These are phyloP conservation scores for Siniperca knerii DNA, from an alignment of 2,113 vertebrate species.

Conservation along the genomic window DNA sequence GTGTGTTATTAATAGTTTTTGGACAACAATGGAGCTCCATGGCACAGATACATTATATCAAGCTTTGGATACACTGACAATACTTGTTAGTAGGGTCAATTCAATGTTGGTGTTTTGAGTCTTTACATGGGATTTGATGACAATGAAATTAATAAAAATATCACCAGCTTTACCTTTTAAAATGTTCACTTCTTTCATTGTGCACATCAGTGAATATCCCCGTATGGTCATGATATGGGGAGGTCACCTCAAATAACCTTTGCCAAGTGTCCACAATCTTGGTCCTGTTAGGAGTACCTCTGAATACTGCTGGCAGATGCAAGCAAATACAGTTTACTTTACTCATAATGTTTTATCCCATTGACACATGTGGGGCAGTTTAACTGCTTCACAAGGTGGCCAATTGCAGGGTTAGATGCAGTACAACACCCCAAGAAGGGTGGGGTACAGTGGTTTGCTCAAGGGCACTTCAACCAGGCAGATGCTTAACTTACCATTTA, in stretches of 20 bases:
- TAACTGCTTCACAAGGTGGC: not conserved
- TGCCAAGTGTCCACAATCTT: not conserved
- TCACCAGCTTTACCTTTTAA: not conserved
- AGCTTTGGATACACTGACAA: too few relatives aligned
- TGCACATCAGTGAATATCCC: not conserved
- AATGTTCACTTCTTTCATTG: not conserved
- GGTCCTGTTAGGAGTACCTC: not conserved
- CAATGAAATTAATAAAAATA: not conserved
- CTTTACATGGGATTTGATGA: not conserved
- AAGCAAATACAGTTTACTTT: not conserved
- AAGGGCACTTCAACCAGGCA: not conserved
- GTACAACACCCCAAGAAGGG: not conserved
- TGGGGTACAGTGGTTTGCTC: not conserved
- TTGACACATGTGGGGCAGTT: not conserved
- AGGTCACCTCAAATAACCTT: slow-evolving; percentile 5
- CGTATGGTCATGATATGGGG: not conserved
- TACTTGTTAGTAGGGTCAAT: too few relatives aligned
- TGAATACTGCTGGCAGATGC: not conserved
- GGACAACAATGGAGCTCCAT: not conserved
- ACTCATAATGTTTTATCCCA: not conserved
- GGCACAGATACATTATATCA: not conserved
- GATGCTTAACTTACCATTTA: not conserved
- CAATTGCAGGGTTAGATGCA: not conserved
- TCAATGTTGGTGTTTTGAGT: not conserved
- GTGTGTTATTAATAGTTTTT: not conserved